These are phyloP conservation scores for Eubasilissa regina DNA, from an alignment of 1,140 invertebrate species.

Conservation along the genomic window DNA sequence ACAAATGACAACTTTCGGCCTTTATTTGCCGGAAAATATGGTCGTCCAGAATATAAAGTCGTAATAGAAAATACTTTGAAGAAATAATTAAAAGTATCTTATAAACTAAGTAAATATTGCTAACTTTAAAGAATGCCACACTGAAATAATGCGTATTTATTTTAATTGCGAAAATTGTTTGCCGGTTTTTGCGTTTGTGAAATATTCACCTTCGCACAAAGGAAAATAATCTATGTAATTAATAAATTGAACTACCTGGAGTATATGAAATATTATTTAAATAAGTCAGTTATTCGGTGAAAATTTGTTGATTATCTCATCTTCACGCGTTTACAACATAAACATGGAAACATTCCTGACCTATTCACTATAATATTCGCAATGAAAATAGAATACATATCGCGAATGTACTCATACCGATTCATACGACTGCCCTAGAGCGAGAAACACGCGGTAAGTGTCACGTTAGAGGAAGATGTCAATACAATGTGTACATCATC, in stretches of 20 bases:
- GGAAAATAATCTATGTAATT: constrained; percentile 1
- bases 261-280: not conserved
- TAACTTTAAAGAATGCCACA: too few species aligned
- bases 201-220: constrained; percentile 15
- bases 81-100: not conserved
- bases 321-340: constrained; percentile 8
- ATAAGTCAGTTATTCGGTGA: constrained; percentile 1
- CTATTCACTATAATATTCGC: constrained; percentile 16
- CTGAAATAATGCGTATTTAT: not conserved
- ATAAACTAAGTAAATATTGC: too few species aligned
- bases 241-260: not conserved
- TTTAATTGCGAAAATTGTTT: not conserved
- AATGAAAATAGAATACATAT: constrained; percentile 27
- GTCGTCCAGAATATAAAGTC: constrained; percentile 20
- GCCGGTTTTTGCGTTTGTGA: not conserved
- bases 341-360: constrained; percentile 30
- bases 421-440: not conserved
- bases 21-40: constrained; percentile 39
- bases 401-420: constrained; percentile 9
- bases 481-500: constrained; percentile 20
- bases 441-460: constrained; percentile 12
- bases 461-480: constrained; percentile 27
- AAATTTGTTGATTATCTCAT: constrained; percentile 16
- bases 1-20: constrained; percentile 18
- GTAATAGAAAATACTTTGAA: not conserved